phyloP scores from a whole-genome alignment of 2,797 vertebrate species.

The Melanotaenia parkinsoni region DNA sequence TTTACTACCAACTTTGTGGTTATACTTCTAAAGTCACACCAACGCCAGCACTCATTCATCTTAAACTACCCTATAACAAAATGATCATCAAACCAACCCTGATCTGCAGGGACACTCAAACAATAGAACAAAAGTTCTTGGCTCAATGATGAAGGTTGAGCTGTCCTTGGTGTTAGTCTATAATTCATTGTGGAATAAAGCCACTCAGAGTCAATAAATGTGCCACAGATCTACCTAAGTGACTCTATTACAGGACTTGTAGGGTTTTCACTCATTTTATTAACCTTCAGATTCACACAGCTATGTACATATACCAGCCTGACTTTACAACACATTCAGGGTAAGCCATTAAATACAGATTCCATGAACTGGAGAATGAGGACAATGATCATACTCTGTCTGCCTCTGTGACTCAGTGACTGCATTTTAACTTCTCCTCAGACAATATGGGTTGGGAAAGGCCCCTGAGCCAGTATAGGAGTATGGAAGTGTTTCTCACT shows the following conservation, averaged over 20 bases:
- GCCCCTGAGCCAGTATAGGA: slow-evolving; percentile 42
- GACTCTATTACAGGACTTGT: slow-evolving; percentile 17
- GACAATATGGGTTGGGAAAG: slow-evolving; percentile 54
- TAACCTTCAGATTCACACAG: slow-evolving; percentile 41
- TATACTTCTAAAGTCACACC: neutral
- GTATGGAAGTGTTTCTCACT: slow-evolving; percentile 45
- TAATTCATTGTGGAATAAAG: slow-evolving; percentile 22
- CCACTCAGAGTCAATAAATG: slow-evolving; percentile 30
- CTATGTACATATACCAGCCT: slow-evolving; percentile 22
- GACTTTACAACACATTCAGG: slow-evolving; percentile 18
- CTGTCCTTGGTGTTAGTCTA: slow-evolving; percentile 27
- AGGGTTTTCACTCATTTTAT: slow-evolving; percentile 34
- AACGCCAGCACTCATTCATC: neutral
- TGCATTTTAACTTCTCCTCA: slow-evolving; percentile 53
- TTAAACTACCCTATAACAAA: neutral
- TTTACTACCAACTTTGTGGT: neutral
- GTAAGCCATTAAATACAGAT: slow-evolving; percentile 16
- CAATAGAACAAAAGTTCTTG: slow-evolving; percentile 11
- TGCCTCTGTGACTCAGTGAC: slow-evolving; percentile 20
- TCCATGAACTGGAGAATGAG: slow-evolving; percentile 19
- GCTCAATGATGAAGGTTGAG: slow-evolving; percentile 38
- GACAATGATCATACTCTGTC: neutral
- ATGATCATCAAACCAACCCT: slow-evolving; percentile 15
- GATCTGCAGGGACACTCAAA: slow-evolving; percentile 7
- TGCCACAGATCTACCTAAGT: slow-evolving; percentile 22